phyloP scores from a whole-genome alignment of 1,140 invertebrate species.

The Listronotus oregonensis region DNA sequence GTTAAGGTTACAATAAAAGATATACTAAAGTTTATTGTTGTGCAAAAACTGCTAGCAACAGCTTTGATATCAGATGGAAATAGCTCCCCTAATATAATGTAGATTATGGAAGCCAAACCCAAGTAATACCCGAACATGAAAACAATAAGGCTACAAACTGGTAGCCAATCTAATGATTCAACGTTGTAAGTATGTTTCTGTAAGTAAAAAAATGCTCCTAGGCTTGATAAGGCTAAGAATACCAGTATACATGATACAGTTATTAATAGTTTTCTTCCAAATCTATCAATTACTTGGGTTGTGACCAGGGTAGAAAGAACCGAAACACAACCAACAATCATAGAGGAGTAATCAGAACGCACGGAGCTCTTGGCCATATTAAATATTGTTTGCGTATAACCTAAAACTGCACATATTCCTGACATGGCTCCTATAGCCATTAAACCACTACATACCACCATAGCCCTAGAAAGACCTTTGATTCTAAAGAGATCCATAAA shows the following conservation, averaged over 20 bases:
- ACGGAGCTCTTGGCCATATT: constrained; percentile 63
- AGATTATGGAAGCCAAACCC: constrained; percentile 81
- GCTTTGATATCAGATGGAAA: constrained; percentile 78
- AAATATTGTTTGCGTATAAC: constrained; percentile 77
- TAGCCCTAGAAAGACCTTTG: constrained; percentile 63
- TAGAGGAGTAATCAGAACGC: constrained; percentile 42
- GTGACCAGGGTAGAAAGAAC: constrained; percentile 16
- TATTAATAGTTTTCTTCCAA: constrained; percentile 72
- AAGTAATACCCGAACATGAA: constrained; percentile 44
- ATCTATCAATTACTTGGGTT: constrained; percentile 46
- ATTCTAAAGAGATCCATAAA: constrained; percentile 62
- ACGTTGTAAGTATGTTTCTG: constrained; percentile 15
- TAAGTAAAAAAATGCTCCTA: constrained; percentile 36
- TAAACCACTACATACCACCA: constrained; percentile 71
- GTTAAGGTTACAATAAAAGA: constrained; percentile 79
- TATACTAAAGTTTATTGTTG: constrained; percentile 74
- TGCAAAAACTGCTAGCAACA: constrained; percentile 69
- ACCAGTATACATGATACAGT: constrained; percentile 70
- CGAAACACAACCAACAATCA: constrained; percentile 28
- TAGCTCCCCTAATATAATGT: constrained; percentile 82
- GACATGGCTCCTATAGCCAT: constrained; percentile 75
- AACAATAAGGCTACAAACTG: constrained; percentile 40
- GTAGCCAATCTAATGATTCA: constrained; percentile 41
- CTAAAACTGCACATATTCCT: constrained; percentile 80
- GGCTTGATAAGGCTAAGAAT: constrained; percentile 44